Base-by-base conservation (phyloP, 2,888 invertebrate genomes). In the Beris chalybata region DNA sequence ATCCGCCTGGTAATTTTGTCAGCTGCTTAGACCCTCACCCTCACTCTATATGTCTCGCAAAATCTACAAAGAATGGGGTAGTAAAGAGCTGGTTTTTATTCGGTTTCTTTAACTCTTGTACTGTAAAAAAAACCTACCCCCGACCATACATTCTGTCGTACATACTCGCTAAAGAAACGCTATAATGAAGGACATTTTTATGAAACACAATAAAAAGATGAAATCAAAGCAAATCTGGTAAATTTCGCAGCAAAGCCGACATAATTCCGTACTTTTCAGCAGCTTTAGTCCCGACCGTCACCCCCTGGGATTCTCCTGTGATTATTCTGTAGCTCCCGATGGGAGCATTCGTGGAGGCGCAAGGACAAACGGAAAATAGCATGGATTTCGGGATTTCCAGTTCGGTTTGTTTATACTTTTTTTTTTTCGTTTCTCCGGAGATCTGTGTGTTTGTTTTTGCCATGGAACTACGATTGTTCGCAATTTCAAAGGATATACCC, bases 211-310 rank as follows among this genome's bases (percentile, higher is more conserved):
- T 64, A 64, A 64, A 68, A 64, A 66, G 68, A 68, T 68, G 66
- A 64, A 68, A 68, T 66, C 66, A 68, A 68, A 68, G 63, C 65
- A 66, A 68, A 66, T 68, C 66, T 63, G 63, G 56, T 52, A 66
- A 66, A 68, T 68, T 65, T 68, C 66, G 63, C 66, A 66, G 63
- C 65, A 57, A 56, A 66, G 63, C 61, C 65, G 61, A 64, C 64
- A 64, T 64, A 64, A 64, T 64, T 53, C 64, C 64, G 30, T 64
- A 64, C 64, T 64, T 64, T 64, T 64, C 64, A 54, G 54, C 64
- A 64, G 64, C 53, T 64, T 64, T 64, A 64, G 45, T 64, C 29
- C 38, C 47, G 64, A 9, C 11, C 50, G 38, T 12, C 50, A 43
- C 50, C 48, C 50, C 59, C 59, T n/a, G 15, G 32, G 31, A 32